Evolutionary conservation across 2,888 invertebrate species (phyloP), one percentile per base, ranked within the genome.

Genomic region (Xanthorhoe designata): DNA sequence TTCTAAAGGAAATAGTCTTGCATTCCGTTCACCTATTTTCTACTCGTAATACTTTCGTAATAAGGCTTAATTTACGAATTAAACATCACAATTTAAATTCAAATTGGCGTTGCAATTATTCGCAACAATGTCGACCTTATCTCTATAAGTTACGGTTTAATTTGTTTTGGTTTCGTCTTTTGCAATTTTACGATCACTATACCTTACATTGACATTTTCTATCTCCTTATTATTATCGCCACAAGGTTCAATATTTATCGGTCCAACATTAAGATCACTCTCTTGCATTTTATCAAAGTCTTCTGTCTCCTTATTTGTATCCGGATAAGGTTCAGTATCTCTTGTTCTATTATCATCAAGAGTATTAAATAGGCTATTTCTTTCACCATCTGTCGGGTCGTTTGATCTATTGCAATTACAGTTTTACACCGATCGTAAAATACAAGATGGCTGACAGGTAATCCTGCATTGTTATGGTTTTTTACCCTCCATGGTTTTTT

Each of bases 331-430:
- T 64, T 68, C 58, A 70, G 60, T 52, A 53, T 70, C 50, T 59
- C 17, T 53, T 63, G 52, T 49, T 50, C 51, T 57, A 59, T 68
- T 18, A 55, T 64, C 68, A 54, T 73, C 69, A 67, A 59, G 56
- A 68, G 56, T 49, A 67, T 64, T 71, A 72, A 24, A 24, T 72
- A 75, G 70, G 75, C 66, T 74, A 71, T 79, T 79, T 79, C 72
- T 78, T 78, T 71, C 71, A 64, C 77, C 77, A 81, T 80, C 78
- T 75, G 85, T 79, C 89, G 90, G 89, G 71, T 57, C 82, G 83
- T 89, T 90, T 91, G 91, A 91, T 90, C 87, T 84, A 82, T 80
- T 84, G 86, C 91, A 91, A 91, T 91, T 91, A 91, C 88, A 83
- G 84, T 87, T 91, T 90, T 87, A 90, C 86, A 83, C 86, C 86